These are phyloP conservation scores for Scotopteryx bipunctaria DNA, from an alignment of 2,888 invertebrate species.

Conservation along the genomic window DNA sequence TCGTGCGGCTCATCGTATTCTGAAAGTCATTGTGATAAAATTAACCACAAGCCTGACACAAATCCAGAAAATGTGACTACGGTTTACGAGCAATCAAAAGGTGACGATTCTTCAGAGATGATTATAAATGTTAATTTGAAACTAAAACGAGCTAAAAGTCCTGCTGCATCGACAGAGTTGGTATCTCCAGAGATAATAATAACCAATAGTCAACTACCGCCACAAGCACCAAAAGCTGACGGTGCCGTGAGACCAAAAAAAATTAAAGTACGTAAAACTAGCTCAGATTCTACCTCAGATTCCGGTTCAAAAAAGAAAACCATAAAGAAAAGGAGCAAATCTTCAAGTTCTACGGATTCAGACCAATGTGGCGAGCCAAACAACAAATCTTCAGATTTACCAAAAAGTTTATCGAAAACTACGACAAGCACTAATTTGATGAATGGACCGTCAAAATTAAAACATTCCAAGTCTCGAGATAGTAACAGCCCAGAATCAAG, in stretches of 20 bases:
- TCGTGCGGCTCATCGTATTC: slow-evolving; percentile 42
- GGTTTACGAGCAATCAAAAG: slow-evolving; percentile 67
- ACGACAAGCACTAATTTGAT: slow-evolving; percentile 54
- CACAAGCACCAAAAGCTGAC: slow-evolving; percentile 77
- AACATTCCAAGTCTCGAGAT: slow-evolving; percentile 71
- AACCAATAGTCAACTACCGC: slow-evolving; percentile 74
- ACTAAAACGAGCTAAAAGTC: slow-evolving; percentile 68
- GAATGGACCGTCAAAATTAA: slow-evolving; percentile 60
- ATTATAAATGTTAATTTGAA: slow-evolving; percentile 77
- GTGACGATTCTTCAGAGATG: slow-evolving; percentile 70
- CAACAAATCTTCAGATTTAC: slow-evolving; percentile 46
- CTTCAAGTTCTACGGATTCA: slow-evolving; percentile 73
- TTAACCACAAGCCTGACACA: slow-evolving; percentile 42
- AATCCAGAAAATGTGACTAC: slow-evolving; percentile 54
- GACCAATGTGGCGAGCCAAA: slow-evolving; percentile 61
- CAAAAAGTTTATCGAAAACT: slow-evolving; percentile 54
- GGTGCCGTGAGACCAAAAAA: slow-evolving; percentile 60
- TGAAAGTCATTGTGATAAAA: slow-evolving; percentile 50
- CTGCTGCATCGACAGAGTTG: slow-evolving; percentile 56
- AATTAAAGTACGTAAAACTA: slow-evolving; percentile 69
- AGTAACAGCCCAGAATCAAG: slow-evolving; percentile 76
- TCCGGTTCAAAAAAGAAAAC: slow-evolving; percentile 66
- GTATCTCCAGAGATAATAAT: slow-evolving; percentile 72
- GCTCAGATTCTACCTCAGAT: slow-evolving; percentile 69
- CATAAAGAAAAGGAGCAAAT: slow-evolving; percentile 72